These are phyloP conservation scores for Sphyrna mokarran DNA, from an alignment of 2,113 vertebrate species.

Conservation along the genomic window DNA sequence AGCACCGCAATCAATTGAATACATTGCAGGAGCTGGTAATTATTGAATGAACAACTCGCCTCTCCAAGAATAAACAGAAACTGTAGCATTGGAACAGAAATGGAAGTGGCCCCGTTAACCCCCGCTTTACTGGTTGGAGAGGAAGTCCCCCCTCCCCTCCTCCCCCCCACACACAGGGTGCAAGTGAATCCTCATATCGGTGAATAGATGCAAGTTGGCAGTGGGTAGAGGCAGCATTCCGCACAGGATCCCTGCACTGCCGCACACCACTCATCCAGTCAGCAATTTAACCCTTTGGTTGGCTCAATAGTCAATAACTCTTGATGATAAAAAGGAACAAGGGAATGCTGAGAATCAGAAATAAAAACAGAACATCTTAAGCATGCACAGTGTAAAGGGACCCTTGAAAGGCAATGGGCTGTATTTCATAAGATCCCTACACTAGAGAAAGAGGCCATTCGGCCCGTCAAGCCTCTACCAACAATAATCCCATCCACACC, in stretches of 20 bases:
- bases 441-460: too few species aligned
- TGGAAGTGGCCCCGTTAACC: background rate
- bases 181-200: too few species aligned
- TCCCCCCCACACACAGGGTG: too few species aligned
- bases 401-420: too few species aligned
- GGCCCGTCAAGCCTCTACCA: too few species aligned
- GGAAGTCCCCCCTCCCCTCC: background rate
- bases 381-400: background rate
- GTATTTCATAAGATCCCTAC: too few species aligned
- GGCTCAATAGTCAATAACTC: background rate
- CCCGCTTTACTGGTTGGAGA: background rate
- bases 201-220: background rate
- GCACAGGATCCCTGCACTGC: background rate
- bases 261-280: background rate
- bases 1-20: background rate
- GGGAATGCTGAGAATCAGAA: background rate
- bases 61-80: background rate
- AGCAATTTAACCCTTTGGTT: background rate
- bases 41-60: background rate
- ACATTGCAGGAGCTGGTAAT: background rate
- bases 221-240: background rate
- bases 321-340: background rate
- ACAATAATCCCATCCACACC: too few species aligned
- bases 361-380: background rate
- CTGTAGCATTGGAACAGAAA: background rate